phyloP scores from a whole-genome alignment of 1,140 invertebrate genomes.

The Mycetomoellerius zeteki region DNA sequence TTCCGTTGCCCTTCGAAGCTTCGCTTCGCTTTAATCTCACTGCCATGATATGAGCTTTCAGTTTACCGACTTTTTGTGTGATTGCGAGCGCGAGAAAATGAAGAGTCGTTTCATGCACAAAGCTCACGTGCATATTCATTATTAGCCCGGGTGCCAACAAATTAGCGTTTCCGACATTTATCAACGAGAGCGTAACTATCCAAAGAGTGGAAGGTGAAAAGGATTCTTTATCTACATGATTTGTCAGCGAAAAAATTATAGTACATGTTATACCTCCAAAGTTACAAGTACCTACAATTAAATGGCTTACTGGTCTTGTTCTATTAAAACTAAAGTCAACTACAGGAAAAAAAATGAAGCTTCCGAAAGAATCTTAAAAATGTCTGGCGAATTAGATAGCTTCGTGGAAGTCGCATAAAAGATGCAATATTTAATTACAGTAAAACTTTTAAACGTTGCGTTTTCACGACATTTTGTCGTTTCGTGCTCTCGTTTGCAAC shows the following conservation, averaged over 20 bases:
- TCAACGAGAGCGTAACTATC: background rate
- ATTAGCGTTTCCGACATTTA: conserved; percentile 24
- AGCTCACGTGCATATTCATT: conserved; percentile 52
- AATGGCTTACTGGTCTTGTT: background rate
- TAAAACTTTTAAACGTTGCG: conserved; percentile 1
- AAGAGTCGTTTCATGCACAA: conserved; percentile 27
- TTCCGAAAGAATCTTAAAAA: background rate
- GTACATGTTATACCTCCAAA: background rate
- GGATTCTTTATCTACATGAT: background rate
- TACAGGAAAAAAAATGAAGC: background rate
- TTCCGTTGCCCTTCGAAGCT: conserved; percentile 32
- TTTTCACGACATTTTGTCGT: background rate
- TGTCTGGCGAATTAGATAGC: background rate
- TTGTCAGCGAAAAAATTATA: background rate
- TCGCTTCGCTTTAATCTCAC: conserved; percentile 51
- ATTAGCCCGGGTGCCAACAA: background rate
- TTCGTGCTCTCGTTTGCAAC: background rate
- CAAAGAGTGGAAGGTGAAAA: background rate
- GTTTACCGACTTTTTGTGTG: conserved; percentile 38
- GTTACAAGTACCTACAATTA: background rate
- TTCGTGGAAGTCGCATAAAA: background rate
- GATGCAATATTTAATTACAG: conserved; percentile 14
- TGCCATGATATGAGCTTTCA: conserved; percentile 43
- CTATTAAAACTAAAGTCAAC: background rate
- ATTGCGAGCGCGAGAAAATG: conserved; percentile 35